Percentiles rank a stretch among this genome's conserved stretches.
These are phyloP conservation scores for Poecilia latipinna DNA, from an alignment of 2,113 vertebrate genomes.

Conservation along the genomic window DNA sequence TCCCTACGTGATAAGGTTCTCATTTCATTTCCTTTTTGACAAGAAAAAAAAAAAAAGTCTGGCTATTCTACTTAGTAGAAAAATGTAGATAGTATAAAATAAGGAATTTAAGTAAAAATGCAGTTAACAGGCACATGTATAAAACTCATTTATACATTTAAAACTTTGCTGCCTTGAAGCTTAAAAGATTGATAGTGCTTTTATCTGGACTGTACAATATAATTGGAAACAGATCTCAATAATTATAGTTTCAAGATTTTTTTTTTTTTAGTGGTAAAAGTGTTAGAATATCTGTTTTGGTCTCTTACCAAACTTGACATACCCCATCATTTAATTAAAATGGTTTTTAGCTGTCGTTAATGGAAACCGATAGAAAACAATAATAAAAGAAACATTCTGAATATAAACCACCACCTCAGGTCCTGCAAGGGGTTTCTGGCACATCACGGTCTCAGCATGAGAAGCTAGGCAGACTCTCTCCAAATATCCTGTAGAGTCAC, in stretches of 20 bases:
- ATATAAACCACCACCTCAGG: slow-evolving; percentile 25
- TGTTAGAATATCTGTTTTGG: slow-evolving; percentile 47
- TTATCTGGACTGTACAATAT: slow-evolving; percentile 79
- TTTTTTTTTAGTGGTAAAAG: slow-evolving; percentile 66
- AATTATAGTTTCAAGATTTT: slow-evolving; percentile 43
- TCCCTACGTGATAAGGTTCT: slow-evolving; percentile 29
- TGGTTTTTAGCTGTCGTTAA: slow-evolving; percentile 18
- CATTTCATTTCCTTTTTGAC: slow-evolving; percentile 54
- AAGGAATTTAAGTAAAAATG: slow-evolving; percentile 75
- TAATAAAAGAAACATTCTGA: slow-evolving; percentile 12
- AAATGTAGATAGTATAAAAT: slow-evolving; percentile 79
- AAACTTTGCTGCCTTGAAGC: slow-evolving; percentile 80
- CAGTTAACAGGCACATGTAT: slow-evolving; percentile 86
- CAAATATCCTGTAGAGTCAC: not conserved
- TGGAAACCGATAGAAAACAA: slow-evolving; percentile 15
- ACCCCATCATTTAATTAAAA: slow-evolving; percentile 40
- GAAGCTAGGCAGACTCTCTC: not conserved
- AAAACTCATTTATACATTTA: slow-evolving; percentile 86
- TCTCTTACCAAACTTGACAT: slow-evolving; percentile 36
- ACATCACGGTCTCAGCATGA: slow-evolving; percentile 6
- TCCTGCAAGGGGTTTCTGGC: slow-evolving; percentile 2
- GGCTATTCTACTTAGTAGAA: slow-evolving; percentile 88
- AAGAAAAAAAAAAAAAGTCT: slow-evolving; percentile 71
- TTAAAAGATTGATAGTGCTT: slow-evolving; percentile 83
- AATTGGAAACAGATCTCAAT: slow-evolving; percentile 38